Percentiles rank a stretch among this genome's conserved stretches.
These are phyloP conservation scores for Oxyteleia sp. DNA, from an alignment of 2,888 invertebrate species.

Conservation along the genomic window DNA sequence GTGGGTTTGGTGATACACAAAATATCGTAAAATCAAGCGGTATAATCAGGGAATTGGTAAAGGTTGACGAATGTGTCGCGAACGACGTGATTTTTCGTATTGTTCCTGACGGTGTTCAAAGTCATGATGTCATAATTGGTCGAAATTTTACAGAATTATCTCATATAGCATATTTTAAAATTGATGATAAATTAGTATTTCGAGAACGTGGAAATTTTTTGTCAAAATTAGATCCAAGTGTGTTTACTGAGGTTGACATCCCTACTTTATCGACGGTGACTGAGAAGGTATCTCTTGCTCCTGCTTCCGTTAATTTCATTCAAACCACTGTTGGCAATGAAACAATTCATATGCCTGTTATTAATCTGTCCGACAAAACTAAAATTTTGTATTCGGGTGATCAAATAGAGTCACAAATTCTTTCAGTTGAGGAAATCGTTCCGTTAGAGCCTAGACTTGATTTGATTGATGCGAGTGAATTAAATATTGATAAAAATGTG, in stretches of 20 bases:
- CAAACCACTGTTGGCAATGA: no score
- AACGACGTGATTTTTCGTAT: slow-evolving; percentile 39
- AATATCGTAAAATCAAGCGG: slow-evolving; percentile 45
- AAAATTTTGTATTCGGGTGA: no score
- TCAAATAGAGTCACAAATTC: no score
- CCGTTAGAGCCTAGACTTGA: no score
- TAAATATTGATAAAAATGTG: no score
- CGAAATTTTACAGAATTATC: slow-evolving; percentile 20
- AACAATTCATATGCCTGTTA: no score
- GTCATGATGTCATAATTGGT: slow-evolving; percentile 2
- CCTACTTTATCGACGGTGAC: no score
- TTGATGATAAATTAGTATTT: slow-evolving; percentile 18
- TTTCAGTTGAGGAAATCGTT: no score
- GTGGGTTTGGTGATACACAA: slow-evolving; percentile 43
- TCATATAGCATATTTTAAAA: slow-evolving; percentile 22
- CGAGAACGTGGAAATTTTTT: background rate
- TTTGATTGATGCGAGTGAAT: no score
- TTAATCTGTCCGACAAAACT: no score
- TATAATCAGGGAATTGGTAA: slow-evolving; percentile 33
- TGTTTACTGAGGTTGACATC: no score
- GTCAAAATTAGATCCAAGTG: background rate
- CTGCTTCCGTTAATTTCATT: background rate
- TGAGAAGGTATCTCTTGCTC: no score
- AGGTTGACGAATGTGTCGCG: slow-evolving; percentile 58
- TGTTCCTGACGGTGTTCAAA: slow-evolving; percentile 17